Evolutionary conservation across 1,140 invertebrate genomes (phyloP).

Genomic region (Hestina assimilis): DNA sequence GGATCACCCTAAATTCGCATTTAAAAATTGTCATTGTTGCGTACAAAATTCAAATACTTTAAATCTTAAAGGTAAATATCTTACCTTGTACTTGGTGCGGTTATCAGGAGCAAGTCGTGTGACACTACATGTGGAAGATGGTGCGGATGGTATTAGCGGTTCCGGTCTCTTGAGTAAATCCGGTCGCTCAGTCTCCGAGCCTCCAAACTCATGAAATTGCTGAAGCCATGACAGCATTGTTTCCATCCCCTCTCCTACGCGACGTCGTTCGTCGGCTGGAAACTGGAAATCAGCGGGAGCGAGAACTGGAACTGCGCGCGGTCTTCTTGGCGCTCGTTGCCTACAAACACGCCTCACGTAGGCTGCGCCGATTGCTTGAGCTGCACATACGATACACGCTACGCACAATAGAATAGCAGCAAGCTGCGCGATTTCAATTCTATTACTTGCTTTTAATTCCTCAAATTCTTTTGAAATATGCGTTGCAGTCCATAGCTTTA

Average conservation of each 20-base stretch:
- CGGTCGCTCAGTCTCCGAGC: conserved; percentile 88
- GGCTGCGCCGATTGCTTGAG: conserved; percentile 24
- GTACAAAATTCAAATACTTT: background rate
- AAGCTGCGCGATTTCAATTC: background rate
- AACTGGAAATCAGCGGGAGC: conserved; percentile 48
- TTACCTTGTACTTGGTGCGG: conserved; percentile 88
- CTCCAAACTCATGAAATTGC: conserved; percentile 88
- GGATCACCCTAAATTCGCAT: conserved; percentile 87
- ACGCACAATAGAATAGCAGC: conserved; percentile 14
- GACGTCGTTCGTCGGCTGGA: conserved; percentile 51
- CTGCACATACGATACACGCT: conserved; percentile 11
- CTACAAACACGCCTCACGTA: conserved; percentile 19
- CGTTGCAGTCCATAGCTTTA: conserved; percentile 19
- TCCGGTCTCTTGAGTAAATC: conserved; percentile 86
- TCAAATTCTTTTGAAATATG: background rate
- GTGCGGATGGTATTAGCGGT: conserved; percentile 78
- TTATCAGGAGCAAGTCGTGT: conserved; percentile 83
- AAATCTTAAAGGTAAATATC: conserved; percentile 24
- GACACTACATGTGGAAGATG: conserved; percentile 81
- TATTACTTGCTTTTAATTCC: conserved; percentile 2
- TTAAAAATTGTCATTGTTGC: background rate
- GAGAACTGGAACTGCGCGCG: conserved; percentile 35
- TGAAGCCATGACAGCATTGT: conserved; percentile 90
- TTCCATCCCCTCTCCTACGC: conserved; percentile 88
- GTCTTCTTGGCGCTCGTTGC: conserved; percentile 22